Conservation (phyloP, 2,888 invertebrate genomes). For the Ellobium chinense region DNA sequence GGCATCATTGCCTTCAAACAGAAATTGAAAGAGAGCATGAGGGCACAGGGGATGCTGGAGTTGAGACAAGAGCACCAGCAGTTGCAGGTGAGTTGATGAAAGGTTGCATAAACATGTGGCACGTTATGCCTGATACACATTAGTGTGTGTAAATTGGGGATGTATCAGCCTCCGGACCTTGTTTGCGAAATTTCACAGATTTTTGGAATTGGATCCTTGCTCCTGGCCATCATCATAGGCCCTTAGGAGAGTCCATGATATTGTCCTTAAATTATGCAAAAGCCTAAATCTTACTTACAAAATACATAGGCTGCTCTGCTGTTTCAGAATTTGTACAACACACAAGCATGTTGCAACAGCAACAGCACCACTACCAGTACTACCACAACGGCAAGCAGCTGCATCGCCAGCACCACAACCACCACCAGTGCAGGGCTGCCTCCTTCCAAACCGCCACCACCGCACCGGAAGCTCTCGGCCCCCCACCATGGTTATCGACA, state of each 20-base stretch:
- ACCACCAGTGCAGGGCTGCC: neutral
- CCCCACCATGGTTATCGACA: slow-evolving; percentile 58
- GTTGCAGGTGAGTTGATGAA: slow-evolving; percentile 58
- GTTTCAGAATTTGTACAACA: slow-evolving; percentile 52
- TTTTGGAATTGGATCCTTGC: too few species aligned
- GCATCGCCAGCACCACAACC: neutral
- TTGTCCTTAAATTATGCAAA: too few species aligned
- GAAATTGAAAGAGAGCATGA: slow-evolving; percentile 88
- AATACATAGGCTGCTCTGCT: too few species aligned
- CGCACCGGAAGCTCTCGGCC: slow-evolving; percentile 55
- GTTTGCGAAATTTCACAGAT: too few species aligned
- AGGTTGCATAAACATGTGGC: too few species aligned
- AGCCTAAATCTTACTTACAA: too few species aligned
- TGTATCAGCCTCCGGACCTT: too few species aligned
- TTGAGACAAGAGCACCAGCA: slow-evolving; percentile 81
- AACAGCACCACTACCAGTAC: neutral
- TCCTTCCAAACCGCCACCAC: slow-evolving; percentile 23
- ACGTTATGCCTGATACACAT: too few species aligned
- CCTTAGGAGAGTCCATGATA: too few species aligned
- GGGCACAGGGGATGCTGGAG: slow-evolving; percentile 90
- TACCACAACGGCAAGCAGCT: neutral
- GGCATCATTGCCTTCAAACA: slow-evolving; percentile 86
- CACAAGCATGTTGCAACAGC: neutral
- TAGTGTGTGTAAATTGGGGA: too few species aligned
- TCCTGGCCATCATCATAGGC: too few species aligned